These are phyloP conservation scores for Apogon hyalosoma DNA, from an alignment of 2,797 vertebrate species.

Conservation along the genomic window DNA sequence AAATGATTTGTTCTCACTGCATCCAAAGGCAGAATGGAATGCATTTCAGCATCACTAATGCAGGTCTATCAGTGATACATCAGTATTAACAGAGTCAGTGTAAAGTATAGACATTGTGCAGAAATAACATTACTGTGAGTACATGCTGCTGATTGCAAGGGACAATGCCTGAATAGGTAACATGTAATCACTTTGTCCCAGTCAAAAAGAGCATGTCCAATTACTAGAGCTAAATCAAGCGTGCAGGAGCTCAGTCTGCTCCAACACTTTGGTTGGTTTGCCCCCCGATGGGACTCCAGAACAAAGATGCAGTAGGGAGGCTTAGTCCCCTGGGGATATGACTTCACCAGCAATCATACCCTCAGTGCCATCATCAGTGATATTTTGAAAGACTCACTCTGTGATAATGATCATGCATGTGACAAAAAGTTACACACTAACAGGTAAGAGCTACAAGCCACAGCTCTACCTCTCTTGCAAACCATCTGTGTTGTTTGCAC, in stretches of 20 bases:
- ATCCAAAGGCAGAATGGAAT: slow-evolving; percentile 54
- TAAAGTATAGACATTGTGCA: slow-evolving; percentile 12
- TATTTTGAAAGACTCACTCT: slow-evolving; percentile 49
- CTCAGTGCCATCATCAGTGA: slow-evolving; percentile 35
- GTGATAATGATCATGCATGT: slow-evolving; percentile 48
- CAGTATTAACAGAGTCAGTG: slow-evolving; percentile 28
- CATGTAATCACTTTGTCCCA: slow-evolving; percentile 83
- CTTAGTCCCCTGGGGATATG: slow-evolving; percentile 63
- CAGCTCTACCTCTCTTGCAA: slow-evolving; percentile 25
- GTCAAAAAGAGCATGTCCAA: slow-evolving; percentile 84
- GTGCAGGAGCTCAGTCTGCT: slow-evolving; percentile 70
- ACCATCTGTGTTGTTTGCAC: slow-evolving; percentile 30
- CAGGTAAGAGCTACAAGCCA: slow-evolving; percentile 24
- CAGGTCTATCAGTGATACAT: slow-evolving; percentile 40
- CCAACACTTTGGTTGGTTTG: slow-evolving; percentile 72
- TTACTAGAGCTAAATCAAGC: slow-evolving; percentile 82
- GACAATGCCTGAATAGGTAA: slow-evolving; percentile 75
- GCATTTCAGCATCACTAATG: slow-evolving; percentile 36
- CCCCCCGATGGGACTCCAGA: slow-evolving; percentile 69
- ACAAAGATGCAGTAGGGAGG: slow-evolving; percentile 68
- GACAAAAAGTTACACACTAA: slow-evolving; percentile 23
- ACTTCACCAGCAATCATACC: slow-evolving; percentile 63
- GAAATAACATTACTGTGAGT: slow-evolving; percentile 25
- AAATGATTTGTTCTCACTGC: slow-evolving; percentile 68
- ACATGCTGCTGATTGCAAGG: slow-evolving; percentile 55